Base-by-base conservation (phyloP, 2,113 vertebrate genomes). In the Clarias macrocephalus region DNA sequence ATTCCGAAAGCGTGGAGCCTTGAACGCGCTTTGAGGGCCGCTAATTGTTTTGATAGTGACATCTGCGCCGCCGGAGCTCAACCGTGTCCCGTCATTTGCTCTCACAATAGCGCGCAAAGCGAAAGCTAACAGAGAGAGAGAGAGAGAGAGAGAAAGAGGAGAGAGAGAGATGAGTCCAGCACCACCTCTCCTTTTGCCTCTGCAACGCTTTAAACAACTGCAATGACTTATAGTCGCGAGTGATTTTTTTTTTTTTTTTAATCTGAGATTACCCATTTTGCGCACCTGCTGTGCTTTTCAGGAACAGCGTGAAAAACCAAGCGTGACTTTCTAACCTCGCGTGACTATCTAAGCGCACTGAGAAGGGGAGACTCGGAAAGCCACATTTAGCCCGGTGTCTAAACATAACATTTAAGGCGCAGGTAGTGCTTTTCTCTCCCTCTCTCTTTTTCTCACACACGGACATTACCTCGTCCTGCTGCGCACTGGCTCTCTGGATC, bases 401-500 rank as follows among this genome's bases (percentile, higher is more conserved):
- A 30, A 63, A 52, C 23, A 56, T 18, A 12, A n/a, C 68, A 76
- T 48, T 48, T 5, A 52, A 62, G 33, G 48, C 48, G 25, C 84
- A 52, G 42, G 54, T 33, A 60, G 21, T 82, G 28, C 4, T 11
- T 83, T n/a, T 63, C 73, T 56, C 52, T 75, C 62, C 42, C 63
- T 28, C 33, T 60, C 25, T 62, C 54, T 60, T 52, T 42, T 68
- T 37, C 72, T 56, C 62, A 12, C 75, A 59, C 76, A 21, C 13
- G 28, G 48, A 48, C 48, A 48, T 88, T 91, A 91, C 90, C 90
- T 91, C 90, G 62, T 91, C 90, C 85, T 91, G 85, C 80, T 85
- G 86, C 57, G 87, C 68, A 72, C 76, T 89, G 70, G 85, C 54
- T 87, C 90, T 88, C 88, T 89, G 86, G 83, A 48, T 89, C 86